phyloP scores from a whole-genome alignment of 2,888 invertebrate genomes.

The Andrena fulva region DNA sequence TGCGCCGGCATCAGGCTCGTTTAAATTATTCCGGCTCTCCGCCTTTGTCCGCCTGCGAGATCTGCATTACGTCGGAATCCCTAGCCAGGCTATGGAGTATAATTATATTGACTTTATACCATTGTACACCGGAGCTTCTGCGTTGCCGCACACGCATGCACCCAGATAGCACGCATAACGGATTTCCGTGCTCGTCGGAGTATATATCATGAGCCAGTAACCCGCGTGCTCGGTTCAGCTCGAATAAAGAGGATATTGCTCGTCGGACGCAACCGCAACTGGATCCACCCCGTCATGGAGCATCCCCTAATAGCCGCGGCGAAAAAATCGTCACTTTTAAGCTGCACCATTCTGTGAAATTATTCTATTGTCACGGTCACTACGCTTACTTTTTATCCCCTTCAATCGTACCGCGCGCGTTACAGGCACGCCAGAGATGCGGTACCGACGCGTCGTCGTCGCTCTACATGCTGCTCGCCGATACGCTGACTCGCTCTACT shows the following conservation, averaged over 20 bases:
- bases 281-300: not conserved
- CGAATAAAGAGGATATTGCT: slow-evolving; percentile 47
- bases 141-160: slow-evolving; percentile 20
- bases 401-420: not conserved
- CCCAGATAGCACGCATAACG: slow-evolving; percentile 48
- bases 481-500: slow-evolving; percentile 27
- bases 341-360: not conserved
- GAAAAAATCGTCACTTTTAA: not conserved
- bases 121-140: slow-evolving; percentile 33
- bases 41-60: slow-evolving; percentile 51
- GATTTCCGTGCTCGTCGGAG: slow-evolving; percentile 30
- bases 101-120: slow-evolving; percentile 67
- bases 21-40: slow-evolving; percentile 56
- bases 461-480: not conserved
- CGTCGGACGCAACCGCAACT: not conserved
- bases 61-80: slow-evolving; percentile 40
- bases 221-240: slow-evolving; percentile 31
- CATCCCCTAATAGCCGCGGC: not conserved
- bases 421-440: not conserved
- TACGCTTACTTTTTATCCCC: not conserved
- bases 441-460: not conserved
- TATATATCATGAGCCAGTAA: slow-evolving; percentile 40
- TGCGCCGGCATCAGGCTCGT: slow-evolving; percentile 34
- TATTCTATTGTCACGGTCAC: not conserved
- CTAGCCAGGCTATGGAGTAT: slow-evolving; percentile 30